Conservation (phyloP, 2,888 invertebrate genomes). For the Spodoptera picta region DNA sequence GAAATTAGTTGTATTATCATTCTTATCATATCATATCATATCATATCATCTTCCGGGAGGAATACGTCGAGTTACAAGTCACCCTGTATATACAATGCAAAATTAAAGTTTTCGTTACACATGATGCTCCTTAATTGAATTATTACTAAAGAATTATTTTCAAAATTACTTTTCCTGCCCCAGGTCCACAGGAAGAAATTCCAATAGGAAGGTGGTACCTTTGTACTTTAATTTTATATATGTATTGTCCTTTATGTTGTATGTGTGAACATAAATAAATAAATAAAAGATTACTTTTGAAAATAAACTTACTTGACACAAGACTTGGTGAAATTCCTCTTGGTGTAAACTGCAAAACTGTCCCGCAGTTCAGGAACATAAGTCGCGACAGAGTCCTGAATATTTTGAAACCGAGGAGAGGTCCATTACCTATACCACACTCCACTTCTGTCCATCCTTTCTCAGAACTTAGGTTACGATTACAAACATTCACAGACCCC, state of each 20-base stretch:
- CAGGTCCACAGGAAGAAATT: too few species aligned
- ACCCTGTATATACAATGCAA: too few species aligned
- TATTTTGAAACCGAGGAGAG: conserved; percentile 93
- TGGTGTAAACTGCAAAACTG: conserved; percentile 93
- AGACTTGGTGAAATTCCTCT: conserved; percentile 93
- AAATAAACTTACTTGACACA: conserved; percentile 90
- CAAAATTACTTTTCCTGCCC: too few species aligned
- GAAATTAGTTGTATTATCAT: too few species aligned
- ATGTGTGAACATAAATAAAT: too few species aligned
- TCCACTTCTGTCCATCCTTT: conserved; percentile 97
- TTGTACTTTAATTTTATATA: too few species aligned
- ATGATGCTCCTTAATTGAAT: background rate
- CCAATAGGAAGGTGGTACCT: too few species aligned
- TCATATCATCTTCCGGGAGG: too few species aligned
- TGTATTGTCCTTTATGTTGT: too few species aligned
- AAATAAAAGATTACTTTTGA: background rate
- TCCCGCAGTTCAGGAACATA: conserved; percentile 93
- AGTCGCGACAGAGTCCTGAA: conserved; percentile 92
- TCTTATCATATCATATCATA: too few species aligned
- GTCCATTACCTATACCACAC: conserved; percentile 95
- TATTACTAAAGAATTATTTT: background rate
- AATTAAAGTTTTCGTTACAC: too few species aligned
- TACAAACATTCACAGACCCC: conserved; percentile 93
- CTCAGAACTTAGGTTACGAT: conserved; percentile 93
- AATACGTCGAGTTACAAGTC: too few species aligned